Evolutionary conservation across 2,888 invertebrate genomes (phyloP), one percentile per base, ranked within the genome.

Genomic region (Globia sparganii): DNA sequence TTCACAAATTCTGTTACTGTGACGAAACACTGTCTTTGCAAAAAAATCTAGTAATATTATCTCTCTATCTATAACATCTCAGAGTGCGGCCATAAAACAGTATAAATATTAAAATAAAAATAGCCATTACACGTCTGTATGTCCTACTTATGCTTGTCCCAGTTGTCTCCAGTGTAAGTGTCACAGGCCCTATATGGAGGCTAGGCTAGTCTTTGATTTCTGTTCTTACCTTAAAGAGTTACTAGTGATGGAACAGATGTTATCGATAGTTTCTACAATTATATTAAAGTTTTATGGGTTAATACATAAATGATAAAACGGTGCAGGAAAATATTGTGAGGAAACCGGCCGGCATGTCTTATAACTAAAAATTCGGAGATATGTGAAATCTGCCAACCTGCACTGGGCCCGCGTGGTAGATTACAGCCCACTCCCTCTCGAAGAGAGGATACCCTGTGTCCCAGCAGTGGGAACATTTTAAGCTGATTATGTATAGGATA

Each of bases 161-260:
- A 81, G 78, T 66, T 85, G 72, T 71, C 65, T 69, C 62, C 53
- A 83, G 84, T 83, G 81, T 86, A 82, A 87, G 85, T 88, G 88
- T 85, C 75, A 80, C 88, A 37, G 21, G 64, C 81, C 86, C 34
- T 89, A 81, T 76, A 87, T 49, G 89, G 89, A 6, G 13, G 34
- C 69, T 56, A 67, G 66, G 9, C 80, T 58, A 65, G 85, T 72
- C 86, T 84, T 67, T 80, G 86, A 77, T 88, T 88, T 89, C 88
- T 89, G 89, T 73, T 75, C 72, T 75, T 53, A 46, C 88, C 88
- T 82, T 76, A 78, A 80, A 75, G 78, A 79, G 74, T 65, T 25
- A 25, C 34, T 83, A 87, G 89, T 83, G 83, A 65, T 72, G 84
- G n/a, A 64, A 61, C 37, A 66, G 31, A 56, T 61, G 58, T 6